Evolutionary conservation across 2,888 invertebrate genomes (phyloP).

Genomic region (Digitonthophagus gazella): DNA sequence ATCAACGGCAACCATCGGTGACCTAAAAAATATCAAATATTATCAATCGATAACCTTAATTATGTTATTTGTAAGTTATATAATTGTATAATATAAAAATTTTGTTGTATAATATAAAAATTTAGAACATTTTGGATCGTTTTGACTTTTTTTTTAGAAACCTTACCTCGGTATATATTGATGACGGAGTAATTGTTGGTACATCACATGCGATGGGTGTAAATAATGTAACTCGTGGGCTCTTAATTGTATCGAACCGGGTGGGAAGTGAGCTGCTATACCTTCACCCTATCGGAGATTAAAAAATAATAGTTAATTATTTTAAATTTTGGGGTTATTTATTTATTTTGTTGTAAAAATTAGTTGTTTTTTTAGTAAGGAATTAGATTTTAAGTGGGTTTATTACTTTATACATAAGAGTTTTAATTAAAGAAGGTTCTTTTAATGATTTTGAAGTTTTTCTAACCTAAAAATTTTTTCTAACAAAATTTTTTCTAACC

Average conservation of each 20-base stretch:
- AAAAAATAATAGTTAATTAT: constrained; percentile 22
- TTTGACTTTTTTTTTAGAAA: constrained; percentile 8
- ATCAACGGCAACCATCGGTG: constrained; percentile 61
- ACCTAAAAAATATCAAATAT: constrained; percentile 37
- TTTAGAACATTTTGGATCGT: no score
- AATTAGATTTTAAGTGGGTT: no score
- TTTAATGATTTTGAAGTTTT: no score
- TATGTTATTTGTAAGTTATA: no score
- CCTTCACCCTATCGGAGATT: constrained; percentile 56
- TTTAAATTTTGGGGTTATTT: not conserved
- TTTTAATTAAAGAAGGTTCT: no score
- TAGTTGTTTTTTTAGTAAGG: no score
- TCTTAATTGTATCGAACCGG: constrained; percentile 46
- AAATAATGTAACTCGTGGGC: constrained; percentile 56
- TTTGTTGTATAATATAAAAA: no score
- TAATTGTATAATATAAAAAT: no score
- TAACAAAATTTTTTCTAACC: no score
- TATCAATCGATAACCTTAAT: not conserved
- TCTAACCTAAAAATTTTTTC: no score
- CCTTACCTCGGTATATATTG: constrained; percentile 27
- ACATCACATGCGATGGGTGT: constrained; percentile 54
- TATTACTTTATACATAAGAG: no score
- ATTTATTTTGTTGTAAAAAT: no score
- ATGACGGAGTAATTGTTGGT: constrained; percentile 58
- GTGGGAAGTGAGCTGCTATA: constrained; percentile 54